phyloP scores from a whole-genome alignment of 2,797 vertebrate species.

The Sphenopsis melanotis region DNA sequence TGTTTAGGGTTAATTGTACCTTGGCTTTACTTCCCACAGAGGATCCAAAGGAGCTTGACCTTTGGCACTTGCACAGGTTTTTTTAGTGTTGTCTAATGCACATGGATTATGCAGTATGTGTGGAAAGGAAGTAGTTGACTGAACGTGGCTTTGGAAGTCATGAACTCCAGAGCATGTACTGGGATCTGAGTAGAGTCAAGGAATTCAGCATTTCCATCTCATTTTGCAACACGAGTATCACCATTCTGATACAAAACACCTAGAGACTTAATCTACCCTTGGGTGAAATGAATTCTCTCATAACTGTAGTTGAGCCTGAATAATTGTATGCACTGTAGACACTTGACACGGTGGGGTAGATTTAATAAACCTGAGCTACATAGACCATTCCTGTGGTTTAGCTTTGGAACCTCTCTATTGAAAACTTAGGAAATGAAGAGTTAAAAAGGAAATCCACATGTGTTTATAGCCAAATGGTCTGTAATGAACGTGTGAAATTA shows the following conservation, averaged over 20 bases:
- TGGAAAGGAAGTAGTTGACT: constrained; percentile 45
- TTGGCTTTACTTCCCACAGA: constrained; percentile 1
- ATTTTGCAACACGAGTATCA: constrained; percentile 22
- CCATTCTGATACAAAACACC: constrained; percentile 30
- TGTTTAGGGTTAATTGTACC: constrained; percentile 2
- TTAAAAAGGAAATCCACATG: constrained; percentile 67
- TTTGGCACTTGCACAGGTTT: constrained; percentile 11
- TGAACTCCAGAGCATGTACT: background rate
- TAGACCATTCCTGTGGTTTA: constrained; percentile 54
- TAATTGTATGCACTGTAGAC: constrained; percentile 9
- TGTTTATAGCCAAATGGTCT: constrained; percentile 28
- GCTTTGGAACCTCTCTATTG: constrained; percentile 52
- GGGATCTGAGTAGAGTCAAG: background rate
- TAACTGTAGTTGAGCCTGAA: background rate
- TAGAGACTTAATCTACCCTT: constrained; percentile 54
- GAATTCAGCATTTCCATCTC: constrained; percentile 37
- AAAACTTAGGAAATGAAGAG: constrained; percentile 63
- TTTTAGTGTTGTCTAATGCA: constrained; percentile 11
- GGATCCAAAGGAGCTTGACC: constrained; percentile 21
- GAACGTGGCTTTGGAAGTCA: constrained; percentile 29
- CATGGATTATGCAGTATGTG: constrained; percentile 7
- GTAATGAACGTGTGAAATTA: constrained; percentile 46
- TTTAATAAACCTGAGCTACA: constrained; percentile 50
- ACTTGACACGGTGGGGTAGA: background rate
- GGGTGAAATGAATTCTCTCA: constrained; percentile 58